Conservation (phyloP, 2,113 vertebrate species). For the Crotalus viridis region DNA sequence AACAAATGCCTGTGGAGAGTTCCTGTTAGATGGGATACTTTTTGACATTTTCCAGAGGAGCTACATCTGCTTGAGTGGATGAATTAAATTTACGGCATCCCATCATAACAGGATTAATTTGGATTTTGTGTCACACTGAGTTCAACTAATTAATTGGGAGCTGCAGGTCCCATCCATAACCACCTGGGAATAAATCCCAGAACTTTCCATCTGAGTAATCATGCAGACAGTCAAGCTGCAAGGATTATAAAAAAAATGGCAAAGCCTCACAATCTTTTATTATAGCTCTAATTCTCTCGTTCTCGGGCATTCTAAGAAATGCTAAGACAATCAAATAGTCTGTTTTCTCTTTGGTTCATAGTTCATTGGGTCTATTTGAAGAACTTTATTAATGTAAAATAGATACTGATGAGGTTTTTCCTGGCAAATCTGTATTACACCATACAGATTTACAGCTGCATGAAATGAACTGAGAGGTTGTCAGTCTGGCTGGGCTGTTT, state of each 20-base stretch:
- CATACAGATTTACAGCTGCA: neutral
- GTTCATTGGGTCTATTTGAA: neutral
- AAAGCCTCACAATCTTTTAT: neutral
- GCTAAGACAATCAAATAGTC: neutral
- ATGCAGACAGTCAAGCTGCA: neutral
- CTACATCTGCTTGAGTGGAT: conserved; percentile 1
- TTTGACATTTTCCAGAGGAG: conserved; percentile 22
- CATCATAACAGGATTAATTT: conserved; percentile 3
- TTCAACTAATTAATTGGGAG: neutral
- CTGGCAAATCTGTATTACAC: neutral
- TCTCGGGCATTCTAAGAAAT: neutral
- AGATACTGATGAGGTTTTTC: neutral
- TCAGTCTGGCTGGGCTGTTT: neutral
- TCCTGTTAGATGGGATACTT: neutral
- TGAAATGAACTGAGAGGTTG: neutral
- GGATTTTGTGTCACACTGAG: neutral
- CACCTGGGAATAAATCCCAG: neutral
- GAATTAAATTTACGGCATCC: conserved; percentile 27
- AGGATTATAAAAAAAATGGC: neutral
- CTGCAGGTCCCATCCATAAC: neutral
- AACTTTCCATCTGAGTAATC: neutral
- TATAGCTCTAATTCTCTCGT: neutral
- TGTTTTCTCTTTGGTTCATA: neutral
- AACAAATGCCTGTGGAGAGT: conserved; percentile 16
- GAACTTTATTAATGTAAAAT: neutral